These are phyloP conservation scores for Lichenostomus cassidix DNA, from an alignment of 2,113 vertebrate species.

Conservation along the genomic window DNA sequence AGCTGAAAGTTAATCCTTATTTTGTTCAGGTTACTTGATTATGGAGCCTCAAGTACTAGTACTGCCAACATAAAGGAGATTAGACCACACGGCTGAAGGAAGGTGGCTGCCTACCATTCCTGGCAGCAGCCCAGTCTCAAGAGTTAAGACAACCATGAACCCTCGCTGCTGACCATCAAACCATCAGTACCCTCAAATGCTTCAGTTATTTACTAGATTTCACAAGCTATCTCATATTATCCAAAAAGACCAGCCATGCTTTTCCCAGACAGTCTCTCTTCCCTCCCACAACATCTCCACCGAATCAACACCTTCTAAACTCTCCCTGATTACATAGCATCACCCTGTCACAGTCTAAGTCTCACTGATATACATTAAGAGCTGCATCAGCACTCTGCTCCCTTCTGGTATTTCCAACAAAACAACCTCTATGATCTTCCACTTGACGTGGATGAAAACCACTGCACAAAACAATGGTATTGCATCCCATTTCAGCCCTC, in stretches of 20 bases:
- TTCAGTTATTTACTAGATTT: background rate
- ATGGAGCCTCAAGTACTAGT: background rate
- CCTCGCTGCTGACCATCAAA: background rate
- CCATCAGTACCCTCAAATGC: background rate
- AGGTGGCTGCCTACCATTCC: background rate
- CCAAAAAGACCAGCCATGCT: background rate
- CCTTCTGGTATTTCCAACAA: background rate
- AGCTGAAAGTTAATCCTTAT: background rate
- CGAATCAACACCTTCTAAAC: background rate
- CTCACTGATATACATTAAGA: background rate
- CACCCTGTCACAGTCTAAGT: rapidly evolving
- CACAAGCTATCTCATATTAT: background rate
- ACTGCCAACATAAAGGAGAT: background rate
- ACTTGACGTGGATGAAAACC: background rate
- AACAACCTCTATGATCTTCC: background rate
- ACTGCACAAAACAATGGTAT: rapidly evolving
- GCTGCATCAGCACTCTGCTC: background rate
- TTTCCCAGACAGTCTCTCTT: background rate
- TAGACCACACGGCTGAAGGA: background rate
- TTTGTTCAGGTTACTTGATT: background rate
- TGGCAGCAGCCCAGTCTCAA: background rate
- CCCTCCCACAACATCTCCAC: background rate
- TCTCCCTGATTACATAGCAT: background rate
- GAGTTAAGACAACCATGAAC: background rate
- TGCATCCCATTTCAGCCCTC: background rate